Percentiles rank a stretch among this genome's conserved stretches.
phyloP scores from a whole-genome alignment of 2,888 invertebrate species.

The Noctua comes region DNA sequence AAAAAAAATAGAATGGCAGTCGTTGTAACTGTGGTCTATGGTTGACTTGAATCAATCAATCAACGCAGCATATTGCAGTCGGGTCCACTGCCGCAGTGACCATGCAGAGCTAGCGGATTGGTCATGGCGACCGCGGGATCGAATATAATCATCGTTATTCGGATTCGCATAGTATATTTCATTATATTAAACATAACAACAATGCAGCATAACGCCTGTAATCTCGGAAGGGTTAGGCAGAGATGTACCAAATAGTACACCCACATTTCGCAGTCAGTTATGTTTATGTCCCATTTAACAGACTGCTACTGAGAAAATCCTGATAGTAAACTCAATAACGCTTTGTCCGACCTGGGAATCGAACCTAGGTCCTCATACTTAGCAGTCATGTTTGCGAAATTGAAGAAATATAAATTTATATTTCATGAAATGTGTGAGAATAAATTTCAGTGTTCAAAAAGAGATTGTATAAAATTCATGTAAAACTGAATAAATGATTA shows the following conservation, averaged over 20 bases:
- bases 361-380: background rate
- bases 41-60: conserved; percentile 49
- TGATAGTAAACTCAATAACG: background rate
- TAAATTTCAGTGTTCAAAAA: background rate
- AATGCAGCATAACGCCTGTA: background rate
- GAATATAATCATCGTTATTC: conserved; percentile 39
- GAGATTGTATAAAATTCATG: conserved; percentile 5
- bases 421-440: background rate
- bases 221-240: background rate
- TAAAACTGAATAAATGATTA: conserved; percentile 22
- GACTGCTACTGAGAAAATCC: background rate
- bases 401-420: background rate
- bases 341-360: background rate
- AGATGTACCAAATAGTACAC: background rate
- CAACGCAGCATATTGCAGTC: conserved; percentile 50
- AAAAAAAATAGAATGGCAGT: too few species aligned
- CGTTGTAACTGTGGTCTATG: conserved; percentile 23
- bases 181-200: background rate
- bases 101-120: conserved; percentile 30
- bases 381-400: background rate
- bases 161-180: background rate
- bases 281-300: background rate
- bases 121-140: conserved; percentile 37
- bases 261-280: background rate
- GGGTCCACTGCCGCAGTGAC: conserved; percentile 39